Base-by-base conservation (phyloP, 2,888 invertebrate species). In the Idaea biselata region DNA sequence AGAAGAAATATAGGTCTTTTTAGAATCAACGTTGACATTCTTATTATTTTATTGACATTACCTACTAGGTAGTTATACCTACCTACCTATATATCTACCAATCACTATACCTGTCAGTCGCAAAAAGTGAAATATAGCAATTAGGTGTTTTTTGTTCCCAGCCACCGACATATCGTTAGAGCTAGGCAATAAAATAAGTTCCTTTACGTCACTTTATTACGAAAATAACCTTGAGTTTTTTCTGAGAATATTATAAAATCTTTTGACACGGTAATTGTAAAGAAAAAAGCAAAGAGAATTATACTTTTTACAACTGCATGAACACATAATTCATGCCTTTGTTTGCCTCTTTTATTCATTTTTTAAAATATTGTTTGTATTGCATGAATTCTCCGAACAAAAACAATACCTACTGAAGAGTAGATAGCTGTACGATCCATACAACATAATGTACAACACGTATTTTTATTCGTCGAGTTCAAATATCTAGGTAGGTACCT, bases 141-240 rank as follows among this genome's bases (percentile, higher is more conserved):
- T 56, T 56, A 18, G 11, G 17, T 17, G 17, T 14, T 18, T 56
- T 18, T 18, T 56, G 18, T 56, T 56, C 56, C 17, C 14, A 6
- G 16, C 6, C 17, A 3, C 56, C 56, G 11, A 18, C 56, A 18
- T 44, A 56, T 56, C 18, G 18, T 56, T 56, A 3, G 16, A 14
- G 56, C 56, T 56, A 56, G 17, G 56, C 17, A 18, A 17, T 44
- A 11, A 44, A 44, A 44, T 5, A 44, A 44, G 44, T 44, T 44
- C 11, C 2, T 44, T 17, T 56, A 56, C 17, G 56, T 56, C 56
- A 17, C 17, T 56, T 56, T 56, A 56, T 56, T 18, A 18, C 56
- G 18, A 56, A 18, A 56, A 56, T 18, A 56, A 56, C 56, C 56
- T 56, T 56, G 54, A 14, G 25, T n/a, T 58, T 44, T 61, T 58